Conservation (phyloP, 2,797 vertebrate species). For the Cichlasoma orientale region DNA sequence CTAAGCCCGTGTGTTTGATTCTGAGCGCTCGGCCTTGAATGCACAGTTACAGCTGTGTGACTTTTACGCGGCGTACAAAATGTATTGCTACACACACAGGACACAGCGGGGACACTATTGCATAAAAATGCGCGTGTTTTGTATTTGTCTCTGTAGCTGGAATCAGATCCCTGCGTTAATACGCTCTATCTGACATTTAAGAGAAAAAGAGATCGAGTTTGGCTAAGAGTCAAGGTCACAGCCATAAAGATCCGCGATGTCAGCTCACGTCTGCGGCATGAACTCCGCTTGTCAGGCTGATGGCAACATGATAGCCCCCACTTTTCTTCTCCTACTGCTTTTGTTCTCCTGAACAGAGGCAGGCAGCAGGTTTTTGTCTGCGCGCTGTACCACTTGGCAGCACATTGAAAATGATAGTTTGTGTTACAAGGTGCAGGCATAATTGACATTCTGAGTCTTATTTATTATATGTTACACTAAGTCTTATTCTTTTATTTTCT, state of each 20-base stretch:
- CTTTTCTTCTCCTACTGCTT: slow-evolving; percentile 27
- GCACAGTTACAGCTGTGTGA: background rate
- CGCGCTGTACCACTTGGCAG: background rate
- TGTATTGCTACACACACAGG: background rate
- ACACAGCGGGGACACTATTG: background rate
- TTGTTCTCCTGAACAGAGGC: slow-evolving; percentile 27
- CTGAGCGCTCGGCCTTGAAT: slow-evolving; percentile 12
- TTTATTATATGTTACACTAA: background rate
- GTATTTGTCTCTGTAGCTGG: slow-evolving; percentile 22
- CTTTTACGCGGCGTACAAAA: slow-evolving; percentile 11
- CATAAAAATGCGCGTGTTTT: background rate
- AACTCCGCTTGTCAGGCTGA: slow-evolving; percentile 39
- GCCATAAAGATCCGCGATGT: slow-evolving; percentile 59
- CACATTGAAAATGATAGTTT: background rate
- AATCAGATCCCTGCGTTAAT: slow-evolving; percentile 45
- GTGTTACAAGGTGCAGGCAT: background rate
- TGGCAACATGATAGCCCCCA: slow-evolving; percentile 47
- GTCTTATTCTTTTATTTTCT: background rate
- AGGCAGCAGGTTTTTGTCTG: slow-evolving; percentile 34
- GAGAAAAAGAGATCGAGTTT: slow-evolving; percentile 17
- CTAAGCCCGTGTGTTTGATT: slow-evolving; percentile 17
- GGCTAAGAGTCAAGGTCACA: slow-evolving; percentile 23
- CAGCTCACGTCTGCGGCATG: slow-evolving; percentile 49
- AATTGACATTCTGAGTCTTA: background rate
- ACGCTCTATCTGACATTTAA: slow-evolving; percentile 14